Evolutionary conservation across 2,888 invertebrate species (phyloP).

Genomic region (Ormyrus pomaceus): DNA sequence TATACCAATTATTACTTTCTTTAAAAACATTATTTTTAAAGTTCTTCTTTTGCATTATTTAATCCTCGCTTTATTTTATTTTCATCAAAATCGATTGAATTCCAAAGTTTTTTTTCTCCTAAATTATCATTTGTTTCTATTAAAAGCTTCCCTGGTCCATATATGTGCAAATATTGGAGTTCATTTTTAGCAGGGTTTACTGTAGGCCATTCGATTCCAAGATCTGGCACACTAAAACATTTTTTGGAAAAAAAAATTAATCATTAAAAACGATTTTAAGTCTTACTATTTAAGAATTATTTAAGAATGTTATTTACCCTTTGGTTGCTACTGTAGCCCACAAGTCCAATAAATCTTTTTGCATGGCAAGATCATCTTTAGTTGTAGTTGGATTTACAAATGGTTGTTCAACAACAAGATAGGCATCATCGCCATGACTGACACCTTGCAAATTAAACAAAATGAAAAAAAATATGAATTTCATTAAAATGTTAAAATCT

Average conservation of each 20-base stretch:
- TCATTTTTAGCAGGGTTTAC: conserved; percentile 75
- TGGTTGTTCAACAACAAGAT: conserved; percentile 77
- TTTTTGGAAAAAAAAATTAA: conserved; percentile 4
- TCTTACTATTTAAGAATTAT: conserved; percentile 8
- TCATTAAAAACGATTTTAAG: not conserved
- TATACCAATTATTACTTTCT: no score
- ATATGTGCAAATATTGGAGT: conserved; percentile 78
- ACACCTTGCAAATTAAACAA: conserved; percentile 76
- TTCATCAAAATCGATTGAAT: conserved; percentile 79
- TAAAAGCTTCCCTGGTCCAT: conserved; percentile 74
- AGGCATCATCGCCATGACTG: conserved; percentile 81
- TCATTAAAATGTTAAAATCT: no score
- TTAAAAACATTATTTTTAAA: conserved; percentile 64
- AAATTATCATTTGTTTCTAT: conserved; percentile 77
- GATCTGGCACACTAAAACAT: conserved; percentile 74
- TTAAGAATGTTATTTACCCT: conserved; percentile 76
- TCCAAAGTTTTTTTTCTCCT: conserved; percentile 81
- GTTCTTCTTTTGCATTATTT: conserved; percentile 64
- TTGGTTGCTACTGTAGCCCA: conserved; percentile 78
- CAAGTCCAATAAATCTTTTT: conserved; percentile 78
- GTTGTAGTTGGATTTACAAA: conserved; percentile 72
- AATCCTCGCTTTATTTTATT: conserved; percentile 68
- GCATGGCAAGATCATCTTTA: conserved; percentile 77
- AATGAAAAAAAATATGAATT: not conserved
- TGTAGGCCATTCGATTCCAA: conserved; percentile 76